A percentile compares a stretch with the other conserved stretches of the same genome.
phyloP scores from a whole-genome alignment of 2,113 vertebrate genomes.

The Acanthochromis polyacanthus region DNA sequence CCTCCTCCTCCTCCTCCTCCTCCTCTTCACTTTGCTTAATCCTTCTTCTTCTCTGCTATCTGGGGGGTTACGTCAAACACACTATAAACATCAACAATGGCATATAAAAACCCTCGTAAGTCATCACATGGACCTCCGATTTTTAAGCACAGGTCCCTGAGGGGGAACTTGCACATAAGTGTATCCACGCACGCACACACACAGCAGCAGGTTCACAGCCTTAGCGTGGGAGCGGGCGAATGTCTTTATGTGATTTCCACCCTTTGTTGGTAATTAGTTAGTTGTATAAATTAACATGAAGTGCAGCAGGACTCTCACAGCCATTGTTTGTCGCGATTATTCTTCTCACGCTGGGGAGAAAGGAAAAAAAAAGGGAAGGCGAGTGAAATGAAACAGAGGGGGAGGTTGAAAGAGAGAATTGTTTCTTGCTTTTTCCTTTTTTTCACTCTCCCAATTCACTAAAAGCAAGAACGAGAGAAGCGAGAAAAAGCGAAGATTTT shows the following conservation, averaged over 20 bases:
- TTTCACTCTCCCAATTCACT: neutral
- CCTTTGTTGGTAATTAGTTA: conserved; percentile 99
- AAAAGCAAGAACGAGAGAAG: conserved; percentile 8
- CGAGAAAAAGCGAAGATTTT: conserved; percentile 35
- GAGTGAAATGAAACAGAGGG: conserved; percentile 43
- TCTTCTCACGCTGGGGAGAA: conserved; percentile 62
- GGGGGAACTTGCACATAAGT: conserved; percentile 22
- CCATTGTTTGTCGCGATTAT: conserved; percentile 94
- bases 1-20: conserved; percentile 29
- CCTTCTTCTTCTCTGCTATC: conserved; percentile 64
- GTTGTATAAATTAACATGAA: conserved; percentile 99
- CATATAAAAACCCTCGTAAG: conserved; percentile 49
- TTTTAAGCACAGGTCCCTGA: conserved; percentile 47
- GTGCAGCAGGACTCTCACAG: conserved; percentile 91
- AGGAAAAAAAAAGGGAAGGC: conserved; percentile 43
- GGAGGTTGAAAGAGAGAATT: conserved; percentile 69
- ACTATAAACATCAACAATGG: conserved; percentile 61
- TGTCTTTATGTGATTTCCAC: conserved; percentile 95
- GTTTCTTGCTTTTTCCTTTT: conserved; percentile 31
- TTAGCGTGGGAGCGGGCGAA: conserved; percentile 91
- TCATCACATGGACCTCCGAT: conserved; percentile 53
- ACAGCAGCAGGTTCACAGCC: conserved; percentile 86
- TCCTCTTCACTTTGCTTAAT: conserved; percentile 72
- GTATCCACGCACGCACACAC: conserved; percentile 19
- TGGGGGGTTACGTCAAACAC: conserved; percentile 65